Conservation (phyloP, 2,797 vertebrate genomes). For the Ptychobarbus kaznakovi region DNA sequence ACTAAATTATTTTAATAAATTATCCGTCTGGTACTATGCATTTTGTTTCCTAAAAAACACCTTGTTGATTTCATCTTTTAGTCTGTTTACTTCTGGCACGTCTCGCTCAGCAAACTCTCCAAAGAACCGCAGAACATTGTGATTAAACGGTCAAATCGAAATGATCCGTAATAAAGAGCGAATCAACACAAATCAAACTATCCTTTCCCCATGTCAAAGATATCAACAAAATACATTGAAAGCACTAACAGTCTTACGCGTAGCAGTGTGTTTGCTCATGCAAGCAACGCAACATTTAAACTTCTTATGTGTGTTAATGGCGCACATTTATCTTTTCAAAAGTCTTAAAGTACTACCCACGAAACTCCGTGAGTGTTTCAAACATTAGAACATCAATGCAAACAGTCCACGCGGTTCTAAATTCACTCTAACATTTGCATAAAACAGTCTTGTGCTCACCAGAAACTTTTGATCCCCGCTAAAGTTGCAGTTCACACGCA, state of each 20-base stretch:
- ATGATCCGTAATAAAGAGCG: neutral
- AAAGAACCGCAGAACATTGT: neutral
- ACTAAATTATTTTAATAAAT: neutral
- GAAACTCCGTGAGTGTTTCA: neutral
- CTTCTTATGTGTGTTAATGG: neutral
- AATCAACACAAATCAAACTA: neutral
- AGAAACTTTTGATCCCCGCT: slow-evolving; percentile 62
- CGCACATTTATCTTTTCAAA: neutral
- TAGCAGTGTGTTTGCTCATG: slow-evolving; percentile 29
- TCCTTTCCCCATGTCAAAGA: neutral
- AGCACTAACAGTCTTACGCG: neutral
- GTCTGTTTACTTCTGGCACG: slow-evolving; percentile 10
- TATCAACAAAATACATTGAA: neutral
- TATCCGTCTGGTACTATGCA: too few species aligned
- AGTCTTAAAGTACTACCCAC: neutral
- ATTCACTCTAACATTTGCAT: slow-evolving; percentile 24
- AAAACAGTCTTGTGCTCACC: slow-evolving; percentile 54
- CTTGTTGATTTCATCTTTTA: neutral
- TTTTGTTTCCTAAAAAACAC: neutral
- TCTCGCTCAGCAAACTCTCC: slow-evolving; percentile 9
- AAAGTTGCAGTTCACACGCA: slow-evolving; percentile 58
- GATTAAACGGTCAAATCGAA: neutral
- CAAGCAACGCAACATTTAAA: slow-evolving; percentile 15
- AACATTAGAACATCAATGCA: slow-evolving; percentile 11
- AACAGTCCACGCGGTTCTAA: slow-evolving; percentile 36